Evolutionary conservation across 2,888 invertebrate species (phyloP).

Genomic region (Pterostichus madidus): DNA sequence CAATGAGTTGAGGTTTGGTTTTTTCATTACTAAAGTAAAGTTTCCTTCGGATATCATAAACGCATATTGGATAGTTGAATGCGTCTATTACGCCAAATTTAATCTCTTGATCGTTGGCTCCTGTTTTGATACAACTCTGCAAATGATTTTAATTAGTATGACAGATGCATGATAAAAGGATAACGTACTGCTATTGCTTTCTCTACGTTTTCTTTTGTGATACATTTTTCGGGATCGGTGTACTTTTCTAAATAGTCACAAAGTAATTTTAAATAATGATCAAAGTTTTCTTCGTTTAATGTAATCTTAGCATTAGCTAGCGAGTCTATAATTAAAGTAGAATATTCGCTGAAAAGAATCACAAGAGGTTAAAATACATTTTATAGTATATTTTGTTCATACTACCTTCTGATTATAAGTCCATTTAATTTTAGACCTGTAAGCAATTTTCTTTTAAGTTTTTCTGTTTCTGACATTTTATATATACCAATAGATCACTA

Average conservation of each 20-base stretch:
- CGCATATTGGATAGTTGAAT: constrained; percentile 88
- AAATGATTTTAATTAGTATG: constrained; percentile 44
- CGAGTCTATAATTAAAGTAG: constrained; percentile 85
- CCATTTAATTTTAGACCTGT: constrained; percentile 88
- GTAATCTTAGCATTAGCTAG: constrained; percentile 79
- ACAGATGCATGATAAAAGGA: constrained; percentile 70
- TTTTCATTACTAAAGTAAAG: constrained; percentile 82
- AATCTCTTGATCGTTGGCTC: constrained; percentile 85
- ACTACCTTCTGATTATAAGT: constrained; percentile 83
- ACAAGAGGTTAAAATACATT: constrained; percentile 60
- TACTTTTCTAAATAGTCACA: constrained; percentile 89
- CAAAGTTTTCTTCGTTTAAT: constrained; percentile 80
- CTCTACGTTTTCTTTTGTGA: constrained; percentile 87
- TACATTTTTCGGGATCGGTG: constrained; percentile 84
- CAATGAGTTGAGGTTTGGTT: constrained; percentile 77
- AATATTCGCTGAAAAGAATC: constrained; percentile 82
- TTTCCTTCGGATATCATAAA: constrained; percentile 87
- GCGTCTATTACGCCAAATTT: constrained; percentile 89
- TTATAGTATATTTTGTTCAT: constrained; percentile 44
- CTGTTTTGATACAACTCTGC: constrained; percentile 80
- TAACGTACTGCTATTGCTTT: constrained; percentile 83
- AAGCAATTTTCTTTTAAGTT: constrained; percentile 81
- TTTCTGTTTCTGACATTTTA: constrained; percentile 75
- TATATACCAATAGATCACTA: neutral
- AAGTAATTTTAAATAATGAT: constrained; percentile 86